A percentile compares a stretch with the other conserved stretches of the same genome.
phyloP scores from a whole-genome alignment of 2,113 vertebrate species.

The Ptychochromis oligacanthus region DNA sequence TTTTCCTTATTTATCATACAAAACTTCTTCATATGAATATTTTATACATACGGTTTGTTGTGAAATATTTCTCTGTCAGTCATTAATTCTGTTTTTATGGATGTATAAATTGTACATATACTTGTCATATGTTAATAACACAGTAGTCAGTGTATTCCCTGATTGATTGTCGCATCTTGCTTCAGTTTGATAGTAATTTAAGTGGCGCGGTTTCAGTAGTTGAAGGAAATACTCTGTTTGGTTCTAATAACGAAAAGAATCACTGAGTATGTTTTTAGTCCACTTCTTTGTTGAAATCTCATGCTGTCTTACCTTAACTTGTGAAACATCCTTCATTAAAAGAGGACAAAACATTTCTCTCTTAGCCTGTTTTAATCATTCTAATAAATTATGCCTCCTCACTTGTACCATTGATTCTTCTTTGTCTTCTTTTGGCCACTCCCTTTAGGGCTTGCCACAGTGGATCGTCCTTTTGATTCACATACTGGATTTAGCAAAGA shows the following conservation, averaged over 20 bases:
- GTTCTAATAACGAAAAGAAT: neutral
- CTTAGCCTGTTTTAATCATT: slow-evolving; percentile 17
- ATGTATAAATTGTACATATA: slow-evolving; percentile 77
- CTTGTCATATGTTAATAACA: slow-evolving; percentile 50
- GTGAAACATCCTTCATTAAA: slow-evolving; percentile 1
- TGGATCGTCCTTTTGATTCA: neutral
- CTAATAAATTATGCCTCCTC: slow-evolving; percentile 47
- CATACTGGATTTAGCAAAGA: neutral
- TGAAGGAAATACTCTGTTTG: slow-evolving; percentile 3
- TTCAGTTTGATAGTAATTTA: slow-evolving; percentile 46
- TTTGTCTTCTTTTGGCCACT: neutral
- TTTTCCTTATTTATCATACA: slow-evolving; percentile 53
- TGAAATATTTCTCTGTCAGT: slow-evolving; percentile 51
- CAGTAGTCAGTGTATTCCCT: slow-evolving; percentile 32
- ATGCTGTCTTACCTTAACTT: slow-evolving; percentile 14
- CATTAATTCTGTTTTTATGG: slow-evolving; percentile 47
- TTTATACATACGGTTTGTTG: slow-evolving; percentile 45
- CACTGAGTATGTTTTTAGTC: neutral
- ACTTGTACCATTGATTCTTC: neutral
- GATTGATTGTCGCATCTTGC: slow-evolving; percentile 13
- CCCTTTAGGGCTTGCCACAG: neutral
- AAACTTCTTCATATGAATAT: slow-evolving; percentile 22
- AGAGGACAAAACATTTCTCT: neutral
- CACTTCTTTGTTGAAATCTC: slow-evolving; percentile 21
- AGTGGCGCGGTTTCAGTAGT: slow-evolving; percentile 42